Base-by-base conservation (phyloP, 1,140 invertebrate species). In the Drosophila novamexicana region DNA sequence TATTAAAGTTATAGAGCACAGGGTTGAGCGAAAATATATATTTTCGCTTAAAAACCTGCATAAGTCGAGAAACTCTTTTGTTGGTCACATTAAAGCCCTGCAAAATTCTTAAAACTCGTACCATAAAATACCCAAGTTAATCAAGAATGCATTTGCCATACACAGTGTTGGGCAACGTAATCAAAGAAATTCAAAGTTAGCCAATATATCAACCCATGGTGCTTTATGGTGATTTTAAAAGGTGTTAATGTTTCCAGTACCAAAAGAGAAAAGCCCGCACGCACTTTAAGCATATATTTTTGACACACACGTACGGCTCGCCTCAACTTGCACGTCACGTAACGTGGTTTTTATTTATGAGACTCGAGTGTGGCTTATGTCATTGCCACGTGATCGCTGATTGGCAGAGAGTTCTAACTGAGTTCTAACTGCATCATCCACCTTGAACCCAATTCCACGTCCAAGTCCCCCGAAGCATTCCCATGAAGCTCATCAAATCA, bases 371-470 rank as follows among this genome's bases (percentile, higher is more conserved):
- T n/a, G 10, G 47, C 18, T 67, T 76, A 70, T 79, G 61, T 59
- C 76, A 83, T 65, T 57, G 59, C 62, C 68, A 83, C 71, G 79
- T 82, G 79, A 82, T 82, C 75, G 71, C 39, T 16, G 54, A 68
- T 61, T 50, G 9, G 14, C 50, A 78, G 50, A 45, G 52, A 47
- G 70, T 79, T 85, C 82, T 85, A 88, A 79, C 82, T 76, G 75
- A 22, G 22, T 88, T 72, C 72, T 75, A 71, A 71, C 22, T 66
- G 57, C 57, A 62, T 77, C 59, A 64, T 47, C 32, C 70, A 83
- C 82, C 82, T 86, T 86, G 82, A 86, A 83, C 82, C 58, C 75
- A 73, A 69, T 57, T 7, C 14, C 2, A 32, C 37, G 12, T 29
- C 36, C 32, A n/a, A 22, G 22, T 2, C 18, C 2, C 22, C 22